Evolutionary conservation across 2,888 invertebrate genomes (phyloP).

Genomic region (Drosophila kanekoi): DNA sequence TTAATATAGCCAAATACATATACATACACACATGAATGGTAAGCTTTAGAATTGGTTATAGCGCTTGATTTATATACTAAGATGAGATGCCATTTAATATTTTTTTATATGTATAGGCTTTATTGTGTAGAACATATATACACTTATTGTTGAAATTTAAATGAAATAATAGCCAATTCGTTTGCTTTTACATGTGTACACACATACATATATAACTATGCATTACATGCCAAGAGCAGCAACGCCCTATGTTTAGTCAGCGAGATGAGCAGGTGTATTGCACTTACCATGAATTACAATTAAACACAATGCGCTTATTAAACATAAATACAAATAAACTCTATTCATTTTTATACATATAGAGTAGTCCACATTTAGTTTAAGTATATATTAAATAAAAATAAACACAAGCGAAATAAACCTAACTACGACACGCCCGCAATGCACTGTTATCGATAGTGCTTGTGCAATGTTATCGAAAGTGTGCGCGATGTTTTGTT

Average conservation of each 20-base stretch:
- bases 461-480: conserved; percentile 11
- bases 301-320: conserved; percentile 50
- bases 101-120: neutral
- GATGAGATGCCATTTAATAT: neutral
- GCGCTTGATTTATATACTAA: neutral
- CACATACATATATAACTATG: conserved; percentile 6
- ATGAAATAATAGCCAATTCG: conserved; percentile 6
- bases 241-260: conserved; percentile 65
- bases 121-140: neutral
- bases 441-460: conserved; percentile 28
- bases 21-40: neutral
- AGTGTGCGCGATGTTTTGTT: conserved; percentile 1
- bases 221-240: conserved; percentile 31
- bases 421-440: conserved; percentile 69
- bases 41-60: neutral
- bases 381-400: conserved; percentile 29
- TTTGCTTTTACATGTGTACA: conserved; percentile 11
- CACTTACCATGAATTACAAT: conserved; percentile 50
- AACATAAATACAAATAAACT: conserved; percentile 32
- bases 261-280: conserved; percentile 10
- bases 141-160: neutral
- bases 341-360: conserved; percentile 51
- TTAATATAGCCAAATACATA: neutral
- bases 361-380: conserved; percentile 34
- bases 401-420: conserved; percentile 42